phyloP scores from a whole-genome alignment of 2,113 vertebrate genomes.

The Myrmecobius fasciatus region DNA sequence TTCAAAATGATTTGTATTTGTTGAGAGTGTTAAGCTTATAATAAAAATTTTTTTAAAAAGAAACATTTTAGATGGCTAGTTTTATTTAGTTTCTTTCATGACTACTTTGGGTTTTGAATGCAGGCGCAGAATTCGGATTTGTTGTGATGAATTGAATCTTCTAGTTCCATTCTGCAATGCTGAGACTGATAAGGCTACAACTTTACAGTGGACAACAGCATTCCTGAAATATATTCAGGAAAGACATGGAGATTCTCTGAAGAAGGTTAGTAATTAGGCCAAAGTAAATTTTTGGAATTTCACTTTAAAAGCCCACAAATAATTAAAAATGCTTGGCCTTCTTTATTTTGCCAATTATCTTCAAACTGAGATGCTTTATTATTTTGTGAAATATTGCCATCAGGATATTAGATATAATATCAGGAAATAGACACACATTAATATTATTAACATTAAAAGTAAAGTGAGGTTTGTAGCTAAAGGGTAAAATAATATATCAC shows the following conservation, averaged over 20 bases:
- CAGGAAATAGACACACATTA: too few relatives aligned
- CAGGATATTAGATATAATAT: background rate
- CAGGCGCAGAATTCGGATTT: slow-evolving; percentile 93
- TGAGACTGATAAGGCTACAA: slow-evolving; percentile 93
- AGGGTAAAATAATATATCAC: background rate
- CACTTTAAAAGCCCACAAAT: background rate
- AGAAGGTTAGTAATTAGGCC: slow-evolving; percentile 85
- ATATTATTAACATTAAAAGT: background rate
- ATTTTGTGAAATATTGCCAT: background rate
- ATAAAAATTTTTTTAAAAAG: background rate
- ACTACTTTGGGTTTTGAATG: background rate
- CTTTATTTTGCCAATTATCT: background rate
- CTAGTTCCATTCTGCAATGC: slow-evolving; percentile 92
- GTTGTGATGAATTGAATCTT: slow-evolving; percentile 94
- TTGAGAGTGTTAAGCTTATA: background rate
- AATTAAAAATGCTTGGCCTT: background rate
- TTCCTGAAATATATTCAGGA: slow-evolving; percentile 93
- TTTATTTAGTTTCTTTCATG: background rate
- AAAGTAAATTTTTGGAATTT: background rate
- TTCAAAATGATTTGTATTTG: slow-evolving; percentile 6
- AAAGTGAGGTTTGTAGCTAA: background rate
- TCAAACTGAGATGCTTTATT: background rate
- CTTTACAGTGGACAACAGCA: slow-evolving; percentile 92
- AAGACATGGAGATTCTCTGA: slow-evolving; percentile 89
- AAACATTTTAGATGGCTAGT: background rate